phyloP scores from a whole-genome alignment of 2,113 vertebrate species.

The Todiramphus saurophagus region DNA sequence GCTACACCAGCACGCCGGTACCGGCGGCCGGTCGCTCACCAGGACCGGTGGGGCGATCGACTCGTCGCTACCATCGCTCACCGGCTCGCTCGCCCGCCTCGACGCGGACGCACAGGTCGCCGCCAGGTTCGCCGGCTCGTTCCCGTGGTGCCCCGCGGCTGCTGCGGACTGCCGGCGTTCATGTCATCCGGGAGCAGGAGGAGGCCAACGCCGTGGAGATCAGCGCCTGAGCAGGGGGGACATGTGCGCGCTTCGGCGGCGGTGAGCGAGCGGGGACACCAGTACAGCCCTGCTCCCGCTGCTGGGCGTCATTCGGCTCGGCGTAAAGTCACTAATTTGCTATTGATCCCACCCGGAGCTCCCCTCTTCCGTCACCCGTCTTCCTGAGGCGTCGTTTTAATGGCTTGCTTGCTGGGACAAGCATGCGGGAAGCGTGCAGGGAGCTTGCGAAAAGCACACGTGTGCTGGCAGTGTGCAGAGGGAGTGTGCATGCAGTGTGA shows the following conservation, averaged over 20 bases:
- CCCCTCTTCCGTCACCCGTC: constrained; percentile 4
- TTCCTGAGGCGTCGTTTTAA: not conserved
- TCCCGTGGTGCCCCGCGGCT: not conserved
- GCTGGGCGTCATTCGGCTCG: not conserved
- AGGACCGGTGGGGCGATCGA: not conserved
- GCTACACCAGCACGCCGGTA: not conserved
- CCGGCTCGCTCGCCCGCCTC: constrained; percentile 6
- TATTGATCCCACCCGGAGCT: constrained; percentile 52
- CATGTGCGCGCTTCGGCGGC: not conserved
- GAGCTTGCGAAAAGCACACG: not conserved
- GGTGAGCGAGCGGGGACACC: not conserved
- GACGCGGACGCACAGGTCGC: not conserved
- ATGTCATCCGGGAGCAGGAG: constrained; percentile 43
- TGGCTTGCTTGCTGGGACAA: not conserved
- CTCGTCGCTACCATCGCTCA: constrained; percentile 35
- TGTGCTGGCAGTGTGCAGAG: not conserved
- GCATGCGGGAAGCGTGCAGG: not conserved
- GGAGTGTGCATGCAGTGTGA: fast-evolving
- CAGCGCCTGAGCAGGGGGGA: constrained; percentile 40
- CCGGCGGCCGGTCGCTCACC: not conserved
- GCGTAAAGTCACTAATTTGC: constrained; percentile 65
- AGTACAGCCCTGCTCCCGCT: not conserved
- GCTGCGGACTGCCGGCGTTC: constrained; percentile 28
- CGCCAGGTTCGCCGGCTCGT: not conserved
- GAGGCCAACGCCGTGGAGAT: constrained; percentile 53